Conservation (phyloP, 2,888 invertebrate genomes). For the Sphinx pinastri region DNA sequence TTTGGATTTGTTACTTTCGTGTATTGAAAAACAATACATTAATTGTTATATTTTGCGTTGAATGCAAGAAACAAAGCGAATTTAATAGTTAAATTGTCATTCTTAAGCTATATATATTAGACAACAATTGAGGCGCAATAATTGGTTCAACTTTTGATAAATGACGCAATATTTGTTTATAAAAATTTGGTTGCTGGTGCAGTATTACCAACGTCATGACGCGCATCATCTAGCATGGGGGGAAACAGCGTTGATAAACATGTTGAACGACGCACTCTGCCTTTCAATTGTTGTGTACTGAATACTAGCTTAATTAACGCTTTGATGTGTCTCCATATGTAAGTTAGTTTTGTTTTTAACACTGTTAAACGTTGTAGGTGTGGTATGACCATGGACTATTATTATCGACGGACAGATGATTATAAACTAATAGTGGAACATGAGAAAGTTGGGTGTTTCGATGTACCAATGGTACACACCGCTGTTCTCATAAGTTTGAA, state of each 20-base stretch:
- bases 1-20: not conserved
- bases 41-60: not conserved
- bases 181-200: too few relatives aligned
- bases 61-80: not conserved
- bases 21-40: not conserved
- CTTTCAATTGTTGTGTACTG: too few relatives aligned
- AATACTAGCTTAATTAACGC: not conserved
- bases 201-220: too few relatives aligned
- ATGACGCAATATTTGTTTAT: too few relatives aligned
- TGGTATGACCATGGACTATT: conserved; percentile 93
- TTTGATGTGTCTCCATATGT: not conserved
- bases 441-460: conserved; percentile 88
- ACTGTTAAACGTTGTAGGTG: conserved; percentile 65
- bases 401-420: conserved; percentile 92
- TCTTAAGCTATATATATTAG: not conserved
- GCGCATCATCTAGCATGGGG: too few relatives aligned
- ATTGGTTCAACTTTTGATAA: too few relatives aligned
- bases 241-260: too few relatives aligned
- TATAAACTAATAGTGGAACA: conserved; percentile 91
- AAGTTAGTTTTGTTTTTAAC: not conserved
- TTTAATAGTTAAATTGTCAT: conserved; percentile 11
- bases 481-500: conserved; percentile 92
- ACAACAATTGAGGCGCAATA: too few relatives aligned
- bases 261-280: too few relatives aligned
- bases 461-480: conserved; percentile 96